Evolutionary conservation across 2,797 vertebrate species (phyloP), one percentile per base, ranked within the genome.

Genomic region (Thunnus albacares): DNA sequence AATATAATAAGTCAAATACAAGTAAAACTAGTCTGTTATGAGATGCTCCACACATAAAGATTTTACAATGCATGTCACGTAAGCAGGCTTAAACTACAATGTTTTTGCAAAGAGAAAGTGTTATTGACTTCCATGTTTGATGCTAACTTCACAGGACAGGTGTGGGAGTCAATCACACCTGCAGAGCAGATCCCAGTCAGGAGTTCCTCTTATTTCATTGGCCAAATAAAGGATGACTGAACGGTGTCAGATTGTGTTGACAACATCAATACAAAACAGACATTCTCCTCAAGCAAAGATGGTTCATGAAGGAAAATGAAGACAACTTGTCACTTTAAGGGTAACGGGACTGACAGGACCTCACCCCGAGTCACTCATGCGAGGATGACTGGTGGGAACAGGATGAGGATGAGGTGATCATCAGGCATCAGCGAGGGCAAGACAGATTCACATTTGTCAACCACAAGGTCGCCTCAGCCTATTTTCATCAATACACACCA

Each of bases 401-500:
- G 64, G 80, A 89, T 88, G 85, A 86, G 75, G 84, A 87, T 77
- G 87, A 83, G 67, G 69, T 69, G 88, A 87, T 86, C 79, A 81
- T 88, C 88, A 86, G 78, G 51, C 75, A 66, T 87, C 82, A 72
- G 80, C 3, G 28, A 84, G 41, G 77, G 64, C 59, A 66, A 75
- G 81, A 87, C 82, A 74, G 75, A 85, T 76, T 71, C 57, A 33
- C 62, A 82, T 82, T 83, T 71, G 74, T 80, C 87, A 88, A 74
- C 33, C 15, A 60, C 80, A 87, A 88, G 83, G 87, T 91, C 87
- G 80, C 20, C 81, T 86, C 70, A 61, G 56, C 78, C 84, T 85
- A 82, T 87, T 94, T 82, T 82, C 82, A 90, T 89, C 89, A 89
- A 90, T 89, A 89, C 82, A 88, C 83, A 83, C 84, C 81, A 93